Conservation (phyloP, 1,140 invertebrate genomes). For the Rhizoglyphus robini region DNA sequence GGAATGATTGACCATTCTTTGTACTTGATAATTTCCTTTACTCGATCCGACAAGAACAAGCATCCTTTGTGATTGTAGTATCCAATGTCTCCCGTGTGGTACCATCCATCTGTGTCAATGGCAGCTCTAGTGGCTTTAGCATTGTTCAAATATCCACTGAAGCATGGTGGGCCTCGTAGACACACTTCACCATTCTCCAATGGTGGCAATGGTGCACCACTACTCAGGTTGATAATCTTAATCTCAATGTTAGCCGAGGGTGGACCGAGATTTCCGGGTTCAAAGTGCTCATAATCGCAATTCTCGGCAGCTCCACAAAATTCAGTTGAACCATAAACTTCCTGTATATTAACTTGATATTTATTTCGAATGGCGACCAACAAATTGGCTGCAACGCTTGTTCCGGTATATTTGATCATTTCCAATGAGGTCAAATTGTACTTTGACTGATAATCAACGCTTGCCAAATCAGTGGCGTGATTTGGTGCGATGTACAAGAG, state of each 20-base stretch:
- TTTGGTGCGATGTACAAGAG: too few species aligned
- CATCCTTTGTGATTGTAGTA: conserved; percentile 28
- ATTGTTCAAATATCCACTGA: conserved; percentile 57
- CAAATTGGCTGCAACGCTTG: too few species aligned
- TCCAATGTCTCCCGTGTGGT: too few species aligned
- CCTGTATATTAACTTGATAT: too few species aligned
- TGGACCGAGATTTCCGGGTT: conserved; percentile 1
- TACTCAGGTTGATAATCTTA: conserved; percentile 32
- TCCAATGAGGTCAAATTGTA: too few species aligned
- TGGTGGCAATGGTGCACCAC: conserved; percentile 25
- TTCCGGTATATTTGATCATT: too few species aligned
- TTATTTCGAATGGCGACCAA: too few species aligned
- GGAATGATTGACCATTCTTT: conserved; percentile 27
- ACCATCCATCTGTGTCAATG: conserved; percentile 53
- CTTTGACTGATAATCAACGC: too few species aligned
- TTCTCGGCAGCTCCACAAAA: too few species aligned
- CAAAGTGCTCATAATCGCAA: too few species aligned
- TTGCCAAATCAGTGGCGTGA: too few species aligned
- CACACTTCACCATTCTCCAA: conserved; percentile 32
- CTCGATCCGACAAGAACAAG: conserved; percentile 29
- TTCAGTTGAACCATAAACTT: too few species aligned
- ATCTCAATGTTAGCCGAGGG: not conserved
- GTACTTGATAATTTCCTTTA: conserved; percentile 30
- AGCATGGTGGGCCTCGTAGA: conserved; percentile 33
- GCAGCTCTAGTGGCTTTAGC: conserved; percentile 51